phyloP scores from a whole-genome alignment of 2,113 vertebrate genomes.

The Apeltes quadracus region DNA sequence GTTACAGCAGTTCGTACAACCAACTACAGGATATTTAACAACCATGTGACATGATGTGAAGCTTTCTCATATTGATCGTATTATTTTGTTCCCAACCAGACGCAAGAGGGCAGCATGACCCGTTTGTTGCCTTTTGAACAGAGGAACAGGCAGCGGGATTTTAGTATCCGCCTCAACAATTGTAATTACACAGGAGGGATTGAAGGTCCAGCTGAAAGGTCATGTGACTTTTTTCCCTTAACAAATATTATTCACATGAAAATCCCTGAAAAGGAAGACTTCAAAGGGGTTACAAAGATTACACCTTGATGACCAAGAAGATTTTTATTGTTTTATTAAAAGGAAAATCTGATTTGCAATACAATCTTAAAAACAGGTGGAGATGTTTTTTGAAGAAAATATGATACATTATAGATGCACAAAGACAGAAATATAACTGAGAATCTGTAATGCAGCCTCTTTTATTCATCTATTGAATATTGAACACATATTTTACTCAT shows the following conservation, averaged over 20 bases:
- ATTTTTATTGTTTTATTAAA: constrained; percentile 2
- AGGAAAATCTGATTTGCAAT: background rate
- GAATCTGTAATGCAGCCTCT: background rate
- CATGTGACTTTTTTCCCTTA: background rate
- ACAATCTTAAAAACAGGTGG: background rate
- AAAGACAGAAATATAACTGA: too few species aligned
- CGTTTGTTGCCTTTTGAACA: background rate
- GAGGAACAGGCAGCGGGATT: background rate
- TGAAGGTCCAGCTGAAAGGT: background rate
- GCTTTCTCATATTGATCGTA: background rate
- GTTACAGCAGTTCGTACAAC: background rate
- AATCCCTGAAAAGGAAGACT: constrained; percentile 5
- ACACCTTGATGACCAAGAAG: background rate
- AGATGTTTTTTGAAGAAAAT: background rate
- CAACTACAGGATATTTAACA: background rate
- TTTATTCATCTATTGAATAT: background rate
- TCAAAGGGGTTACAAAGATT: background rate
- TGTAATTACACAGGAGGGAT: constrained; percentile 1
- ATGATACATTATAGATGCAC: background rate
- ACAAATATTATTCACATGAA: constrained; percentile 12
- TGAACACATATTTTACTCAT: background rate
- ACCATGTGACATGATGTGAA: constrained; percentile 21
- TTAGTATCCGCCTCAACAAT: constrained; percentile 8
- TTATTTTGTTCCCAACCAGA: background rate
- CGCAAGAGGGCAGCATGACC: constrained; percentile 61